phyloP scores from a whole-genome alignment of 2,797 vertebrate genomes.

The Hydrophis major region DNA sequence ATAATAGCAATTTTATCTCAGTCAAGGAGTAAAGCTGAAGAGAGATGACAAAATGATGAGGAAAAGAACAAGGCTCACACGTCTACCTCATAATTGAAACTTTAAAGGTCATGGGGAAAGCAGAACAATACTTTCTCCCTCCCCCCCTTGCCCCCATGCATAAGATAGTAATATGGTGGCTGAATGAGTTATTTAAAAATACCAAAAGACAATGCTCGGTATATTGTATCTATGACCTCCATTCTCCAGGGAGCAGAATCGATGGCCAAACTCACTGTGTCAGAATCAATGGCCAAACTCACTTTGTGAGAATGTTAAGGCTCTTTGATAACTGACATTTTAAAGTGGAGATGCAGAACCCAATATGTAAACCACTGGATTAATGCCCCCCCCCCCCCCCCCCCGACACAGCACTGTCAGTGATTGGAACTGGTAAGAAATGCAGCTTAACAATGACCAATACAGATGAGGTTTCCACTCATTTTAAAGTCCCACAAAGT shows the following conservation, averaged over 20 bases:
- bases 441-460: background rate
- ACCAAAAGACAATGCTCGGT: background rate
- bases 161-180: background rate
- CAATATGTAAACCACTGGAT: background rate
- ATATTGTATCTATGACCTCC: background rate
- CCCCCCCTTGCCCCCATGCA: background rate
- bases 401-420: background rate
- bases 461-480: background rate
- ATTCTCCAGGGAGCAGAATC: background rate
- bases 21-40: background rate
- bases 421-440: background rate
- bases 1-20: background rate
- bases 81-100: background rate
- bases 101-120: background rate
- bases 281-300: background rate
- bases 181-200: background rate
- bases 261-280: background rate
- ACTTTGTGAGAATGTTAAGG: background rate
- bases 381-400: background rate
- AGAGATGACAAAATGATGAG: background rate
- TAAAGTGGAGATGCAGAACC: background rate
- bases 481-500: background rate
- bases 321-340: background rate
- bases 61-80: background rate
- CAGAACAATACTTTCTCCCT: background rate